Evolutionary conservation across 2,888 invertebrate genomes (phyloP).

Genomic region (Xanthia togata): DNA sequence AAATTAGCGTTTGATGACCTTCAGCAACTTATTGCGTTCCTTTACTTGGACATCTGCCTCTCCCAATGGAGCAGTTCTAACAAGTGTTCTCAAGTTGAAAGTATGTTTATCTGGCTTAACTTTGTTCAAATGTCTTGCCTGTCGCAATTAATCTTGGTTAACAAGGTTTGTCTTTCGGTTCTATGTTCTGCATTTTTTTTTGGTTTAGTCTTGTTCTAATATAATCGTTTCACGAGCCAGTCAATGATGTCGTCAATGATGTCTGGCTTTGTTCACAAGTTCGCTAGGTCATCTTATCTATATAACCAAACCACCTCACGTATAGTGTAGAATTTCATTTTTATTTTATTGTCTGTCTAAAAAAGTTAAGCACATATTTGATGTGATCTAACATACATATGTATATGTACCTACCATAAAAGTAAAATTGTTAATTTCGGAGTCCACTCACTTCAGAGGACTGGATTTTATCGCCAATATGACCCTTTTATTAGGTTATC

Average conservation of each 20-base stretch:
- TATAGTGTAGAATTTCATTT: slow-evolving; percentile 10
- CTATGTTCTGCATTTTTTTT: slow-evolving; percentile 29
- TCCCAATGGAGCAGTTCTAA: slow-evolving; percentile 11
- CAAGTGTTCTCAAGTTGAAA: slow-evolving; percentile 13
- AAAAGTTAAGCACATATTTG: slow-evolving; percentile 10
- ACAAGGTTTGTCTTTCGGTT: slow-evolving; percentile 20
- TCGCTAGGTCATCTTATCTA: not conserved
- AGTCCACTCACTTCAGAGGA: slow-evolving; percentile 9
- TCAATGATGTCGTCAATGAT: too few species aligned
- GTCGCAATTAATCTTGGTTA: slow-evolving; percentile 43
- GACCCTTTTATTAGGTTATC: slow-evolving; percentile 42
- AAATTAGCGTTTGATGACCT: slow-evolving; percentile 62
- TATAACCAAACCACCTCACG: slow-evolving; percentile 7
- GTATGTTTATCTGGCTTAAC: slow-evolving; percentile 63
- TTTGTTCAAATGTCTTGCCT: slow-evolving; percentile 36
- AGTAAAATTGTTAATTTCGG: slow-evolving; percentile 23
- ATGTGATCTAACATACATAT: not conserved
- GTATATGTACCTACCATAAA: slow-evolving; percentile 3
- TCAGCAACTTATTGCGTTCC: not conserved
- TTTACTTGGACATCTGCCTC: not conserved
- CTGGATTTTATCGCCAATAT: slow-evolving; percentile 29
- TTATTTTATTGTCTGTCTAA: slow-evolving; percentile 1
- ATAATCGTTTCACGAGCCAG: not conserved
- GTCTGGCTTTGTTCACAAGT: slow-evolving; percentile 15
- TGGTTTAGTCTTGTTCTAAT: slow-evolving; percentile 1